phyloP scores from a whole-genome alignment of 2,113 vertebrate species.

The Pachyramphus minor region DNA sequence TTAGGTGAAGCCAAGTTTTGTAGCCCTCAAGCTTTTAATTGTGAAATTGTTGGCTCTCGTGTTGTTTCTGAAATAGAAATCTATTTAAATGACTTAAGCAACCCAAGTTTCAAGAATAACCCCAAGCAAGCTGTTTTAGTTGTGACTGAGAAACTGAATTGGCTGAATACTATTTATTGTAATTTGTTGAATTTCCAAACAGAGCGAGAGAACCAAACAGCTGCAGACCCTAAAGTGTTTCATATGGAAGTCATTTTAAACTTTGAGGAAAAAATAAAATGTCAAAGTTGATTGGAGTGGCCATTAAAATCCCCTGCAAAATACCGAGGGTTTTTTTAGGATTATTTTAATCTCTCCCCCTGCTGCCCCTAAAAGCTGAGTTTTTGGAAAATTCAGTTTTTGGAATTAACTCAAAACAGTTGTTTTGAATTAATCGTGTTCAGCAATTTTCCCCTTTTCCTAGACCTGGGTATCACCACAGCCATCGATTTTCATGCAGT shows the following conservation, averaged over 20 bases:
- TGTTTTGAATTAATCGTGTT: background rate
- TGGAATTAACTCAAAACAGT: background rate
- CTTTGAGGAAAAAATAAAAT: background rate
- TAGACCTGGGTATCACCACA: background rate
- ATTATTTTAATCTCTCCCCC: fast-evolving
- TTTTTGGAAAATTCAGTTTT: background rate
- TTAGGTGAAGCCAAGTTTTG: conserved; percentile 55
- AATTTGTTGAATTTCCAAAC: background rate
- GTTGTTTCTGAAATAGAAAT: conserved; percentile 63
- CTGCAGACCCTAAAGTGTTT: background rate
- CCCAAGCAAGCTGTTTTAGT: background rate
- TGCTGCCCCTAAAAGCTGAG: fast-evolving
- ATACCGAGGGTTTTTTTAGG: background rate
- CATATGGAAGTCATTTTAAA: background rate
- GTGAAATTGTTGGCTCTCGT: conserved; percentile 60
- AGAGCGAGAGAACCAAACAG: background rate
- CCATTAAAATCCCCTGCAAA: background rate
- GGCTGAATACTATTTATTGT: background rate
- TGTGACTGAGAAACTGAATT: background rate
- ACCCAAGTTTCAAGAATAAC: conserved; percentile 51
- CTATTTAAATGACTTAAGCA: conserved; percentile 56
- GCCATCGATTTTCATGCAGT: background rate
- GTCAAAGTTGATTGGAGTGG: background rate
- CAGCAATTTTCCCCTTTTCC: background rate
- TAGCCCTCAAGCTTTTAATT: conserved; percentile 56